Percentiles rank a stretch among this genome's conserved stretches.
Evolutionary conservation across 2,888 invertebrate species (phyloP).

Genomic region (Hartigia nigra): DNA sequence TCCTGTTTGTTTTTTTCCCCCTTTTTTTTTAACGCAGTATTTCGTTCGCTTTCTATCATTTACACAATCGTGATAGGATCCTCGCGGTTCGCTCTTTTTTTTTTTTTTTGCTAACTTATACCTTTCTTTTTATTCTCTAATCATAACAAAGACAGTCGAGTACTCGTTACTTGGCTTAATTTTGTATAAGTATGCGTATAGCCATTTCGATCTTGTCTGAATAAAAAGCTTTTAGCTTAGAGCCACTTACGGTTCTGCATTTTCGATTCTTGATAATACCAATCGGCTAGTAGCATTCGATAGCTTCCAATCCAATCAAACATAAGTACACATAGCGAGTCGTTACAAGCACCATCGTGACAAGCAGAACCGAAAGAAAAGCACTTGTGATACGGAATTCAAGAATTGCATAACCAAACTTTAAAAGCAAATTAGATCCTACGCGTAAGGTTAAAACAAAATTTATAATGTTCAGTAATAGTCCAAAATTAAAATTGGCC

Average conservation of each 20-base stretch:
- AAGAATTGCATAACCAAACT: constrained; percentile 20
- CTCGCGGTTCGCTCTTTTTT: constrained; percentile 12
- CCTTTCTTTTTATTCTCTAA: constrained; percentile 9
- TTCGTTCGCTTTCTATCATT: background rate
- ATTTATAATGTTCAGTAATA: constrained; percentile 34
- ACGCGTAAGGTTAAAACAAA: constrained; percentile 36
- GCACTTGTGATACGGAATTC: background rate
- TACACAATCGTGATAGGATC: background rate
- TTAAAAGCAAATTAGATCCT: background rate
- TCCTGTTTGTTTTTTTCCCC: background rate
- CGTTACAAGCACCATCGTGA: background rate
- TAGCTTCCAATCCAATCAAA: background rate
- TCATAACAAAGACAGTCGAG: constrained; percentile 1
- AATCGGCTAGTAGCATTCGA: background rate
- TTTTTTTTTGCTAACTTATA: constrained; percentile 19
- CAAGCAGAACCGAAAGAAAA: background rate
- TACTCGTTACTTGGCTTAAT: constrained; percentile 11
- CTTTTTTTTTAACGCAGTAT: background rate
- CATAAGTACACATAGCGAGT: background rate
- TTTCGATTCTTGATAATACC: constrained; percentile 11
- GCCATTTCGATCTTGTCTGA: constrained; percentile 17
- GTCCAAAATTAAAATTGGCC: constrained; percentile 36
- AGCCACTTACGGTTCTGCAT: constrained; percentile 17
- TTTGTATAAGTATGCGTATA: constrained; percentile 18
- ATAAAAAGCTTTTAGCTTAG: constrained; percentile 20